phyloP scores from a whole-genome alignment of 1,140 invertebrate genomes.

The Chrysomallon squamiferum region DNA sequence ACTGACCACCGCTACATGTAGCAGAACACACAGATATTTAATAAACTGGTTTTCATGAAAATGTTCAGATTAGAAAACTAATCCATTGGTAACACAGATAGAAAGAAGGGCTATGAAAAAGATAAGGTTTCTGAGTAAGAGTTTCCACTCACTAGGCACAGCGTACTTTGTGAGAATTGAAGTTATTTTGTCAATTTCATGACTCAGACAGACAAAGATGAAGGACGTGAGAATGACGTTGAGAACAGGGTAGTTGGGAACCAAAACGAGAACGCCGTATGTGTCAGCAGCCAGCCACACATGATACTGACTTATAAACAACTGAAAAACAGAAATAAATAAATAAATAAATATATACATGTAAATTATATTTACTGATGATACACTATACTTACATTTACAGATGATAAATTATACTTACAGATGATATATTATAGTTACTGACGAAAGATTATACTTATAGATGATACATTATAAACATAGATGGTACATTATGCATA shows the following conservation, averaged over 20 bases:
- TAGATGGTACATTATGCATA: no score
- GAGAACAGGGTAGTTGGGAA: conserved; percentile 87
- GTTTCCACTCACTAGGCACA: conserved; percentile 73
- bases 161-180: conserved; percentile 79
- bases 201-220: conserved; percentile 91
- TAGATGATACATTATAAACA: no score
- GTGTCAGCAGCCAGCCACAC: conserved; percentile 95
- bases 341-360: no score
- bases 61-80: no score
- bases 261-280: conserved; percentile 87
- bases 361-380: background rate
- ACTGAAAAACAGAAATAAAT: conserved; percentile 54
- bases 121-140: conserved; percentile 83
- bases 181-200: conserved; percentile 87
- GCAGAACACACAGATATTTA: no score
- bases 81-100: conserved; percentile 80
- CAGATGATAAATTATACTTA: no score
- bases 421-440: no score
- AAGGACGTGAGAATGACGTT: conserved; percentile 93
- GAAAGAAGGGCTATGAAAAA: conserved; percentile 87
- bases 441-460: no score
- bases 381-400: background rate
- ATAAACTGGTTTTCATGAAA: no score
- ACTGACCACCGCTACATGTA: no score
- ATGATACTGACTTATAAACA: conserved; percentile 93